These are phyloP conservation scores for Alexandromys fortis DNA, from an alignment of 2,113 vertebrate species.

Conservation along the genomic window DNA sequence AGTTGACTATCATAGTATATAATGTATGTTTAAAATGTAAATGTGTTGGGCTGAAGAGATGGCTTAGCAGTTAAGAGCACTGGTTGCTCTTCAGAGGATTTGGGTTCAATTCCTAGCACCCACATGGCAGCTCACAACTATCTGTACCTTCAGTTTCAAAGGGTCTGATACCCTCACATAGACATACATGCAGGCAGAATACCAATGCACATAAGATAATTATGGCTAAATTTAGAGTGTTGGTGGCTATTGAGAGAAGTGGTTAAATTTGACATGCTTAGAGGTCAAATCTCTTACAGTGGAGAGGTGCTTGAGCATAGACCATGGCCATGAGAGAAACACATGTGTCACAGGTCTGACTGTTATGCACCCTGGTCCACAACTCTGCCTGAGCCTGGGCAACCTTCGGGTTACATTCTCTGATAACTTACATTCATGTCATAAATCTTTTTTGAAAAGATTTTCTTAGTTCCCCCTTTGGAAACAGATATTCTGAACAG, in stretches of 20 bases:
- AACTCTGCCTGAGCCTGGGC: neutral
- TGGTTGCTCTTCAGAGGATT: neutral
- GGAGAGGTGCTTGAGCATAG: neutral
- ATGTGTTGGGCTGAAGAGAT: neutral
- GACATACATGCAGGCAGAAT: neutral
- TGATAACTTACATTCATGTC: neutral
- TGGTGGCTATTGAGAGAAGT: neutral
- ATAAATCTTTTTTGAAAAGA: neutral
- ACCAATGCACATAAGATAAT: neutral
- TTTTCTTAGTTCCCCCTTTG: neutral
- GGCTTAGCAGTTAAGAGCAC: neutral
- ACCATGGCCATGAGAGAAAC: neutral
- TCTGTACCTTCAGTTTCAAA: neutral
- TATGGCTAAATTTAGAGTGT: neutral
- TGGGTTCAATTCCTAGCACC: neutral
- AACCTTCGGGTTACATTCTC: neutral
- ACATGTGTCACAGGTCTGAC: neutral
- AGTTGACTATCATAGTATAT: neutral
- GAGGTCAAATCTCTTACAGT: neutral
- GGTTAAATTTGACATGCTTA: neutral
- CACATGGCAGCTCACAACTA: neutral
- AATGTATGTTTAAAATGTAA: neutral
- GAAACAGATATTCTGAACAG: slow-evolving; percentile 39
- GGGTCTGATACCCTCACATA: neutral
- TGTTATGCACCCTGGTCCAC: neutral